Evolutionary conservation across 2,113 vertebrate species (phyloP).

Genomic region (Syrmaticus mikado): DNA sequence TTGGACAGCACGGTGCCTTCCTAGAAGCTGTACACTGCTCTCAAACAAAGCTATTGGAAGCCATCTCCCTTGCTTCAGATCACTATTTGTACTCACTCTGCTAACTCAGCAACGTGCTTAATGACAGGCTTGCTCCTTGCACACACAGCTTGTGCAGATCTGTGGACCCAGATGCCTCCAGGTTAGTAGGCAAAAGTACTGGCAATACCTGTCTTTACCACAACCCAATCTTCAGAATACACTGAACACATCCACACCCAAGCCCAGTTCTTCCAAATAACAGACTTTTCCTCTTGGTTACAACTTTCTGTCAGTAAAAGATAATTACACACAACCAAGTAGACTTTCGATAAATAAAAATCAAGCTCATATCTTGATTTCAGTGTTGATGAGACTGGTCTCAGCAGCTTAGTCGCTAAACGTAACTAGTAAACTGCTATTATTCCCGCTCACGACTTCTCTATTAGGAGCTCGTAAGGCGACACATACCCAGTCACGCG

Average conservation of each 20-base stretch:
- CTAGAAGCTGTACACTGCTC: not conserved
- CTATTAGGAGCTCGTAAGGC: fast-evolving
- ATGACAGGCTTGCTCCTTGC: not conserved
- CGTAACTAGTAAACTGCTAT: fast-evolving
- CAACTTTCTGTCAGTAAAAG: not conserved
- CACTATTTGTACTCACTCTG: too few species aligned
- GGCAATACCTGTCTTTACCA: fast-evolving
- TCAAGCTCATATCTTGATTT: fast-evolving
- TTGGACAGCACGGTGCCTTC: not conserved
- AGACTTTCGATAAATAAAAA: not conserved
- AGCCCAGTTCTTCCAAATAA: not conserved
- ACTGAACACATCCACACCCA: fast-evolving
- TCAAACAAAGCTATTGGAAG: not conserved
- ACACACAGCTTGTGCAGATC: not conserved
- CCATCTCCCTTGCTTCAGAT: not conserved
- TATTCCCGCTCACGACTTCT: not conserved
- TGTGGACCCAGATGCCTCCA: fast-evolving
- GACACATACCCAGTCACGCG: not conserved
- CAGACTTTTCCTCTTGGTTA: fast-evolving
- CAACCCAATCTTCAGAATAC: fast-evolving
- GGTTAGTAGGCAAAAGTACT: not conserved
- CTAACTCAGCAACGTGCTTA: fast-evolving
- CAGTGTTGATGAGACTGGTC: not conserved
- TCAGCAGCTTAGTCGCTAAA: fast-evolving
- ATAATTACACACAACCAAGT: fast-evolving